These are phyloP conservation scores for Poeciliopsis occidentalis DNA, from an alignment of 2,113 vertebrate genomes.

Conservation along the genomic window DNA sequence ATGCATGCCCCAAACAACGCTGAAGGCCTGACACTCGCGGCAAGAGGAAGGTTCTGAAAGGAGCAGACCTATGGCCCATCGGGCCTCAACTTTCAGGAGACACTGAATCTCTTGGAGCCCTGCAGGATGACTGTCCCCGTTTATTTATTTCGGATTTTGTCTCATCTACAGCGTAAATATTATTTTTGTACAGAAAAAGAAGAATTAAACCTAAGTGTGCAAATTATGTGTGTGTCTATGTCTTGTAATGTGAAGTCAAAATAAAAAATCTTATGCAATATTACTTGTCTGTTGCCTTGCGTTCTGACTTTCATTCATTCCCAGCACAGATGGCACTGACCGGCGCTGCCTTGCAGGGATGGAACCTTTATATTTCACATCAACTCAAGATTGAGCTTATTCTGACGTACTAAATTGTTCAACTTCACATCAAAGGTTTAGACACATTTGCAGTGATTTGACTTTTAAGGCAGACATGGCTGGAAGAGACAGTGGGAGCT, in stretches of 20 bases:
- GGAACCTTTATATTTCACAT: not conserved
- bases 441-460: not conserved
- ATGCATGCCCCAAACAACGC: slow-evolving; percentile 44
- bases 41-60: not conserved
- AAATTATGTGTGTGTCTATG: slow-evolving; percentile 61
- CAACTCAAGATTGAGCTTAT: not conserved
- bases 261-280: slow-evolving; percentile 50
- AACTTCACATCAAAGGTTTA: not conserved
- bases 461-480: no score
- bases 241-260: slow-evolving; percentile 62
- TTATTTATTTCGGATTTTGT: slow-evolving; percentile 81
- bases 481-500: no score
- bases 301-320: not conserved
- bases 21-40: not conserved
- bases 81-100: not conserved
- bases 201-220: slow-evolving; percentile 51
- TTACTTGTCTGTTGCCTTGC: not conserved
- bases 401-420: not conserved
- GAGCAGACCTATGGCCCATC: not conserved
- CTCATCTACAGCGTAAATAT: slow-evolving; percentile 64
- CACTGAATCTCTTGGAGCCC: not conserved
- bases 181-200: slow-evolving; percentile 76
- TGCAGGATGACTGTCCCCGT: slow-evolving; percentile 33
- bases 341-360: not conserved
- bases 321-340: no score